A percentile compares a stretch with the other conserved stretches of the same genome.
Evolutionary conservation across 2,888 invertebrate genomes (phyloP).

Genomic region (Phragmatobia fuliginosa): DNA sequence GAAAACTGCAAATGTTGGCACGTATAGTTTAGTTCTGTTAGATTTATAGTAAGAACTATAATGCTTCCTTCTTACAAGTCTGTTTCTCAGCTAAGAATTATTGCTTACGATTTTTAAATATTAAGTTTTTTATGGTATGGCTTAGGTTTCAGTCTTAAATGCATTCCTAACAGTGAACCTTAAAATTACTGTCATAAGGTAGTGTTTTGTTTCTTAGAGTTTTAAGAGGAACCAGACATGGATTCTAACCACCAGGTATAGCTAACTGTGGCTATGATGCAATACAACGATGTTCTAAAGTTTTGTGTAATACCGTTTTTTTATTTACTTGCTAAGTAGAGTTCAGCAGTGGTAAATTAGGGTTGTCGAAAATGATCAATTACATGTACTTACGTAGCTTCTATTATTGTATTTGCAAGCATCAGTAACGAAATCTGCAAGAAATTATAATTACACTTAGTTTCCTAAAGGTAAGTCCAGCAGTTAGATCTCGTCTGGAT

Average conservation of each 20-base stretch:
- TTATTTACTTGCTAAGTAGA: too few relatives aligned
- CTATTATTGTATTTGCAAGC: constrained; percentile 16
- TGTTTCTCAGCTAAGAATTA: neutral
- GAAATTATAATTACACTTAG: neutral
- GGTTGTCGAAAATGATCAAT: neutral
- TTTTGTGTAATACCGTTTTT: neutral
- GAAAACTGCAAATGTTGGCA: neutral
- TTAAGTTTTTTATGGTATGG: neutral
- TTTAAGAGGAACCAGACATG: too few relatives aligned
- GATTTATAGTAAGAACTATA: neutral
- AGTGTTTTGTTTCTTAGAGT: too few relatives aligned
- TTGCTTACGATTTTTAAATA: neutral
- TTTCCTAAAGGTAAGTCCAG: neutral
- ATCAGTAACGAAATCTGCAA: constrained; percentile 41
- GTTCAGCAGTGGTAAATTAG: too few relatives aligned
- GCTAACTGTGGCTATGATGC: too few relatives aligned
- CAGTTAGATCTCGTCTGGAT: neutral
- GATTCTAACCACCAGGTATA: too few relatives aligned
- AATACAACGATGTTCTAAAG: too few relatives aligned
- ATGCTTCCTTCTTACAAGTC: too few relatives aligned
- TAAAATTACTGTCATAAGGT: too few relatives aligned
- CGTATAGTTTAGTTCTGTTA: too few relatives aligned
- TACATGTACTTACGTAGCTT: constrained; percentile 27
- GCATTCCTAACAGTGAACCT: too few relatives aligned
- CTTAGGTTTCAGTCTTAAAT: too few relatives aligned